Percentiles rank a stretch among this genome's conserved stretches.
Conservation (phyloP, 2,113 vertebrate species). For the Ranitomeya variabilis region DNA sequence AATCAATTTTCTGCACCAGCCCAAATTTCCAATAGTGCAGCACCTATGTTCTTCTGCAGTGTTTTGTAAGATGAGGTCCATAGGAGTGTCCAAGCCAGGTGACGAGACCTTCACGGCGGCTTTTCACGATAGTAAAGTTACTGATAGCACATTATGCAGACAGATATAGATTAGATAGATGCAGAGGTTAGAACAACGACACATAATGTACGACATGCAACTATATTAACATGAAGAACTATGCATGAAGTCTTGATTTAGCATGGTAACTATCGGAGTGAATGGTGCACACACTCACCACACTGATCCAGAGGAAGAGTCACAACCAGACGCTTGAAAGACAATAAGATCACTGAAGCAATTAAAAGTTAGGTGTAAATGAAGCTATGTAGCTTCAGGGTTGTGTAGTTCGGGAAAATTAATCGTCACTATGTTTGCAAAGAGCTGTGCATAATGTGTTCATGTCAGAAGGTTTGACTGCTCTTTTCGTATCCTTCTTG, state of each 20-base stretch:
- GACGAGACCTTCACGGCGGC: neutral
- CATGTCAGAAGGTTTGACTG: neutral
- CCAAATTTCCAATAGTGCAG: no score
- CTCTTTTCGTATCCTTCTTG: conserved; percentile 3
- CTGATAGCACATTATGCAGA: no score
- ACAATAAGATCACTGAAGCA: neutral
- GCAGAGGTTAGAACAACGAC: neutral
- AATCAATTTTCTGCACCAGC: no score
- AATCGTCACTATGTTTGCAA: neutral
- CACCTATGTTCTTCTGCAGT: no score
- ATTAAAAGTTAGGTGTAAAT: neutral
- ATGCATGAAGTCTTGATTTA: neutral
- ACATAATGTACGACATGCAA: neutral
- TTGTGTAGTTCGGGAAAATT: neutral
- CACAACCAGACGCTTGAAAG: neutral
- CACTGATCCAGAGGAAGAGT: conserved; percentile 37
- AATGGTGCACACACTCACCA: conserved; percentile 27
- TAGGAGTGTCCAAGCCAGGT: no score
- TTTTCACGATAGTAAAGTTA: no score
- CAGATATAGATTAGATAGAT: no score
- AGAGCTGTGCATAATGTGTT: conserved; percentile 6
- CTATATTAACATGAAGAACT: neutral
- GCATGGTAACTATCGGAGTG: neutral
- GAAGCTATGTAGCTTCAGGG: neutral
- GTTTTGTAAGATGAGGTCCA: no score